These are phyloP conservation scores for Drosophila testacea DNA, from an alignment of 2,888 invertebrate genomes.

Conservation along the genomic window DNA sequence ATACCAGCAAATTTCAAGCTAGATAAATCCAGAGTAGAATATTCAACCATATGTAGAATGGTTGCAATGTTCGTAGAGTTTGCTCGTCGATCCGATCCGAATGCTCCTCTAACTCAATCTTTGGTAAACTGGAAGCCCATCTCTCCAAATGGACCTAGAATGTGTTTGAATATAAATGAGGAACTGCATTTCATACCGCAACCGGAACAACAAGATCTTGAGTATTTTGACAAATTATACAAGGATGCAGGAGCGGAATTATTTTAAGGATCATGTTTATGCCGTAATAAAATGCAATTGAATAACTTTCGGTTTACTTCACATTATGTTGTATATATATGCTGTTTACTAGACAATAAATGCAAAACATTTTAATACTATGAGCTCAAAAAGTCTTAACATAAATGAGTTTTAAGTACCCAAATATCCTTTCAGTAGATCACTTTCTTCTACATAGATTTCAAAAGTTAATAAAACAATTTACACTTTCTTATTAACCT, in stretches of 20 bases:
- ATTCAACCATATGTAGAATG: slow-evolving; percentile 73
- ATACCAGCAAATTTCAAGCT: slow-evolving; percentile 60
- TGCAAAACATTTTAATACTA: too few species aligned
- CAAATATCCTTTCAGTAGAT: too few species aligned
- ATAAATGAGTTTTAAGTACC: too few species aligned
- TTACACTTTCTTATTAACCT: too few species aligned
- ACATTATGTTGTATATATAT: too few species aligned
- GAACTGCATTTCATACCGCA: slow-evolving; percentile 67
- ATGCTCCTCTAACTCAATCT: slow-evolving; percentile 52
- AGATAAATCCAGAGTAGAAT: slow-evolving; percentile 66
- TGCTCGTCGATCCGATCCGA: slow-evolving; percentile 77
- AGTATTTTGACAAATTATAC: slow-evolving; percentile 67
- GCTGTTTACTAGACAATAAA: too few species aligned
- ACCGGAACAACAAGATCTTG: slow-evolving; percentile 67
- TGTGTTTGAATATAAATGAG: slow-evolving; percentile 78
- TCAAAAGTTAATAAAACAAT: too few species aligned
- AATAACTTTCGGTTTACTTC: too few species aligned
- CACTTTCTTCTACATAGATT: too few species aligned
- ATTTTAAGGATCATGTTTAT: slow-evolving; percentile 28
- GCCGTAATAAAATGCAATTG: too few species aligned
- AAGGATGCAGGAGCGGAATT: slow-evolving; percentile 41
- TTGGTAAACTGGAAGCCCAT: slow-evolving; percentile 68
- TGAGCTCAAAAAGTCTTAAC: too few species aligned
- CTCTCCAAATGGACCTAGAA: slow-evolving; percentile 44
- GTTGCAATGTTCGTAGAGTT: slow-evolving; percentile 73